These are phyloP conservation scores for Sphinx pinastri DNA, from an alignment of 2,888 invertebrate genomes.

Conservation along the genomic window DNA sequence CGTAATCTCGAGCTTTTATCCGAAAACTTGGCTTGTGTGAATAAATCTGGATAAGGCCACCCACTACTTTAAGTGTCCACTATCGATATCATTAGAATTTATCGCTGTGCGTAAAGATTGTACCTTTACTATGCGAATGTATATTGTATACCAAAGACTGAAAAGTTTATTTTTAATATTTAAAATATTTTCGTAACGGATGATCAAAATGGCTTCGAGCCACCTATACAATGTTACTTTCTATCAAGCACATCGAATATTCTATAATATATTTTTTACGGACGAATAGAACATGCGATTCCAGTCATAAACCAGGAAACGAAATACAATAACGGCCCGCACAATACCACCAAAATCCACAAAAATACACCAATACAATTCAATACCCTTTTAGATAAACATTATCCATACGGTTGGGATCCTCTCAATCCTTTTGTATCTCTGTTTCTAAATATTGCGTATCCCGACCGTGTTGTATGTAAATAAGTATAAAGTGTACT, in stretches of 20 bases:
- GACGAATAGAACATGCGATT: not conserved
- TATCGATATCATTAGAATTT: not conserved
- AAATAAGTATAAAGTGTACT: constrained; percentile 45
- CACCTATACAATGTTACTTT: not conserved
- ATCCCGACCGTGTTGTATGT: constrained; percentile 17
- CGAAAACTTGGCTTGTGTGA: not conserved
- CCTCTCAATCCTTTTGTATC: constrained; percentile 36
- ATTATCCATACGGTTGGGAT: constrained; percentile 28
- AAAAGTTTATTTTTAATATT: not conserved
- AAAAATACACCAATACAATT: constrained; percentile 45
- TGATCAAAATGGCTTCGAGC: no score
- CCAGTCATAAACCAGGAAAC: not conserved
- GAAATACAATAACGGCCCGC: constrained; percentile 30
- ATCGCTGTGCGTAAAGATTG: not conserved
- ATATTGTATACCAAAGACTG: not conserved
- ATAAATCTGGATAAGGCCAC: not conserved
- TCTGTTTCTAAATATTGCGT: constrained; percentile 39
- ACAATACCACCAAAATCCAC: constrained; percentile 39
- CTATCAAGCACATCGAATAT: not conserved
- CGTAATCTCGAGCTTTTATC: constrained; percentile 5
- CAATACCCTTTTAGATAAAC: constrained; percentile 31
- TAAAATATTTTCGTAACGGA: no score
- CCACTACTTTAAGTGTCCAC: not conserved
- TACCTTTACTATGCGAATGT: not conserved
- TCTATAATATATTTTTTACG: not conserved